Conservation (phyloP, 2,113 vertebrate species). For the Lepus timidus region DNA sequence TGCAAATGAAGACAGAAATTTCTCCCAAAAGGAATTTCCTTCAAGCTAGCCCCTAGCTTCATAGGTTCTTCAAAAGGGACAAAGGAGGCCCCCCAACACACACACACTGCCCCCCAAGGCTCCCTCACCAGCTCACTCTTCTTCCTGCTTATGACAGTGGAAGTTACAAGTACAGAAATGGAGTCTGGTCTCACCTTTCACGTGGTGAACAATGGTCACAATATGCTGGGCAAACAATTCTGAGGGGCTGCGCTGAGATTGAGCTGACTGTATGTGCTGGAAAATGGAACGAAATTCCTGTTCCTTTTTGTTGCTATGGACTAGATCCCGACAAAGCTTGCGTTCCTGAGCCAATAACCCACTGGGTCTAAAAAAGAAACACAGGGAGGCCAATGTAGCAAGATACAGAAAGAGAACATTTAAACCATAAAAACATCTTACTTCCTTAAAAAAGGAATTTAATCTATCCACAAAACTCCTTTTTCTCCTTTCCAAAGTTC, state of each 20-base stretch:
- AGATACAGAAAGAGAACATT: neutral
- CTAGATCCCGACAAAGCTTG: constrained; percentile 95
- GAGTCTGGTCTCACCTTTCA: constrained; percentile 92
- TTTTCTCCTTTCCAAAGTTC: constrained; percentile 28
- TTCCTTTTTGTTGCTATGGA: constrained; percentile 96
- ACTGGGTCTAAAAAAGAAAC: constrained; percentile 89
- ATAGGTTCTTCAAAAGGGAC: neutral
- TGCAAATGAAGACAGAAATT: constrained; percentile 37
- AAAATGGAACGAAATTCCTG: constrained; percentile 97
- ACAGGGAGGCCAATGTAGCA: constrained; percentile 12
- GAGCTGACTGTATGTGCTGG: constrained; percentile 94
- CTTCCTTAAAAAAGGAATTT: neutral
- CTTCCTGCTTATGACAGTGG: neutral
- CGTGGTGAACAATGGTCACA: constrained; percentile 97
- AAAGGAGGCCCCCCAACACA: neutral
- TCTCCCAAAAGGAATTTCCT: constrained; percentile 4
- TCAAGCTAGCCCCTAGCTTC: neutral
- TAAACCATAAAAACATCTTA: neutral
- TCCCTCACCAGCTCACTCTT: neutral
- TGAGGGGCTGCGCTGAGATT: constrained; percentile 92
- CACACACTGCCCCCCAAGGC: neutral
- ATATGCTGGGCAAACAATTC: constrained; percentile 98
- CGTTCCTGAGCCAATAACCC: constrained; percentile 94
- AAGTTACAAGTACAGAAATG: neutral
- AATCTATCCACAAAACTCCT: neutral